phyloP scores from a whole-genome alignment of 2,113 vertebrate genomes.

The Phalacrocorax carbo region DNA sequence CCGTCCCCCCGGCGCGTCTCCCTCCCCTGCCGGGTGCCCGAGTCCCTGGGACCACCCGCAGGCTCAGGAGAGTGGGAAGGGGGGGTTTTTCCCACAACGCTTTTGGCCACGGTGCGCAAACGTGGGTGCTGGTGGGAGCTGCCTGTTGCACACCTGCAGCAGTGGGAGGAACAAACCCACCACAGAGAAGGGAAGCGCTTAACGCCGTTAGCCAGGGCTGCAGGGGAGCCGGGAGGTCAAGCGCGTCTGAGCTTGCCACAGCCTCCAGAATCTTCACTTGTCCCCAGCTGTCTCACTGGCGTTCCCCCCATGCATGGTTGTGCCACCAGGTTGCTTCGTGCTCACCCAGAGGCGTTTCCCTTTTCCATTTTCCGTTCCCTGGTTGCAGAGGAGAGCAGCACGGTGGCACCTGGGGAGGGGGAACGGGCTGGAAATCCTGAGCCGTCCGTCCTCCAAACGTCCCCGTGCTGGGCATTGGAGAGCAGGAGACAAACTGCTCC shows the following conservation, averaged over 20 bases:
- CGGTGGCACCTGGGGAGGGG: accelerated
- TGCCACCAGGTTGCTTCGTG: neutral
- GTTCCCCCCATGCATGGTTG: accelerated
- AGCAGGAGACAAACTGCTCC: neutral
- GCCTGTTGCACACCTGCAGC: neutral
- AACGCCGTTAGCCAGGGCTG: neutral
- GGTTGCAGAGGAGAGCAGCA: neutral
- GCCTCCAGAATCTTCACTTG: neutral
- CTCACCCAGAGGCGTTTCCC: neutral
- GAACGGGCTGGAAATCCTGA: neutral
- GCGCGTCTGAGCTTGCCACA: neutral
- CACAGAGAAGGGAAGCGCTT: neutral
- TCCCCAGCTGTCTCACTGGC: accelerated
- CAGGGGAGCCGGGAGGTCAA: neutral
- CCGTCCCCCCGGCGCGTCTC: accelerated
- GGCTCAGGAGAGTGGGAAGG: neutral
- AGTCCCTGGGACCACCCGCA: accelerated
- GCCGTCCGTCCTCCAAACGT: neutral
- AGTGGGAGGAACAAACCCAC: neutral
- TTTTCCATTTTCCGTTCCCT: neutral
- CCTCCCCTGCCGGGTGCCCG: neutral
- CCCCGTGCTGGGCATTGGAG: neutral
- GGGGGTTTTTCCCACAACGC: accelerated
- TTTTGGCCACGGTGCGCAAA: neutral
- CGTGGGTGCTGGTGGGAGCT: neutral